A percentile compares a stretch with the other conserved stretches of the same genome.
Conservation (phyloP, 2,797 vertebrate species). For the Taeniopygia guttata region DNA sequence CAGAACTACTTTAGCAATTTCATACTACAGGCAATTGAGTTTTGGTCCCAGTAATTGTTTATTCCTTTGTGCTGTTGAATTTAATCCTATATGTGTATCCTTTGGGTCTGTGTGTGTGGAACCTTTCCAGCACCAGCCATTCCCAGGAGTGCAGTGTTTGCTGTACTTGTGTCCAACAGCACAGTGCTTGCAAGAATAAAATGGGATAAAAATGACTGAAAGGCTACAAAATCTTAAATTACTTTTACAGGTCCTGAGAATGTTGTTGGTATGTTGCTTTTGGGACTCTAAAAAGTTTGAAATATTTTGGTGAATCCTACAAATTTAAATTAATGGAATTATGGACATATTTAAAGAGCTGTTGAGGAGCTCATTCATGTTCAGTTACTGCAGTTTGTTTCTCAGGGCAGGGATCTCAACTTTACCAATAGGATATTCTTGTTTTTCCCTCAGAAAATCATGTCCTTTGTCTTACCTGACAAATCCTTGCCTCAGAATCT, state of each 20-base stretch:
- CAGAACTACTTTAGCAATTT: conserved; percentile 4
- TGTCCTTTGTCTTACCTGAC: neutral
- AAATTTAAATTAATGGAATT: neutral
- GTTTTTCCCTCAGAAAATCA: neutral
- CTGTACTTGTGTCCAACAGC: neutral
- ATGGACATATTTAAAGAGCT: neutral
- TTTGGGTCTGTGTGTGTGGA: neutral
- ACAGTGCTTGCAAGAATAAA: neutral
- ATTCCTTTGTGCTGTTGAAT: conserved; percentile 13
- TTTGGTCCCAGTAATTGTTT: conserved; percentile 40
- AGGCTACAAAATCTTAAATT: neutral
- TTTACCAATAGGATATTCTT: neutral
- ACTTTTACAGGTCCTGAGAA: neutral
- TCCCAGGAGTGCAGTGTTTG: neutral
- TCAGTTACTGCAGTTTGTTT: neutral
- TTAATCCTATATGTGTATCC: neutral
- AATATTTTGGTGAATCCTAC: neutral
- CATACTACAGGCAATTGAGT: conserved; percentile 26
- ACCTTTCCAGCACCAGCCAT: neutral
- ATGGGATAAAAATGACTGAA: neutral
- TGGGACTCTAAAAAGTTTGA: neutral
- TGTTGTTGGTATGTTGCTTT: neutral
- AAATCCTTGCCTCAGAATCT: neutral
- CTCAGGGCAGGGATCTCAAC: neutral
- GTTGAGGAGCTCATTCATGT: rapidly evolving